phyloP scores from a whole-genome alignment of 2,888 invertebrate genomes.

The Aspidiotus rigidus region DNA sequence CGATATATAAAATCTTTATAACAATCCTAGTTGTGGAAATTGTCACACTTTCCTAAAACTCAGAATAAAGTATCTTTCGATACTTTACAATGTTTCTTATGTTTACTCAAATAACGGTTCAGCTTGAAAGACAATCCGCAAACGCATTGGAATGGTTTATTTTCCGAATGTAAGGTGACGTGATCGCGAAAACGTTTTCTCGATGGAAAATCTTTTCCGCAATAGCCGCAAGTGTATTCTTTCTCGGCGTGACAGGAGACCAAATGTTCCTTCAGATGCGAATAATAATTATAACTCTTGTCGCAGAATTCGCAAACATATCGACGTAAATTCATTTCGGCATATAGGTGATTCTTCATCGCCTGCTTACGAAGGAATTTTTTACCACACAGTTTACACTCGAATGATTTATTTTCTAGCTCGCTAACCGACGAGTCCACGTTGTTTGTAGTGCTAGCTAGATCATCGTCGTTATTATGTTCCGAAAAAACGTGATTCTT shows the following conservation, averaged over 20 bases:
- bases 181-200: constrained; percentile 28
- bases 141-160: constrained; percentile 19
- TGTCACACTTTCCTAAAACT: not conserved
- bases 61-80: not conserved
- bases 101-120: constrained; percentile 20
- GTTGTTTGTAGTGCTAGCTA: not conserved
- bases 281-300: constrained; percentile 27
- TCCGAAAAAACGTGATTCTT: constrained; percentile 18
- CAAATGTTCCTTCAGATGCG: constrained; percentile 26
- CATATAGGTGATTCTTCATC: constrained; percentile 27
- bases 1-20: too few species aligned
- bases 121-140: constrained; percentile 25
- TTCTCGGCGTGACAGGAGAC: constrained; percentile 23
- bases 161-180: constrained; percentile 20
- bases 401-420: not conserved
- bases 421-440: not conserved
- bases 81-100: constrained; percentile 26
- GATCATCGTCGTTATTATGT: constrained; percentile 16
- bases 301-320: constrained; percentile 32
- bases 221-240: constrained; percentile 17
- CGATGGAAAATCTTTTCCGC: constrained; percentile 28
- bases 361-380: constrained; percentile 24
- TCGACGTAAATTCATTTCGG: constrained; percentile 26
- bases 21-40: not conserved
- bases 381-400: constrained; percentile 18